These are phyloP conservation scores for Epistrophe eligans DNA, from an alignment of 2,888 invertebrate genomes.

Conservation along the genomic window DNA sequence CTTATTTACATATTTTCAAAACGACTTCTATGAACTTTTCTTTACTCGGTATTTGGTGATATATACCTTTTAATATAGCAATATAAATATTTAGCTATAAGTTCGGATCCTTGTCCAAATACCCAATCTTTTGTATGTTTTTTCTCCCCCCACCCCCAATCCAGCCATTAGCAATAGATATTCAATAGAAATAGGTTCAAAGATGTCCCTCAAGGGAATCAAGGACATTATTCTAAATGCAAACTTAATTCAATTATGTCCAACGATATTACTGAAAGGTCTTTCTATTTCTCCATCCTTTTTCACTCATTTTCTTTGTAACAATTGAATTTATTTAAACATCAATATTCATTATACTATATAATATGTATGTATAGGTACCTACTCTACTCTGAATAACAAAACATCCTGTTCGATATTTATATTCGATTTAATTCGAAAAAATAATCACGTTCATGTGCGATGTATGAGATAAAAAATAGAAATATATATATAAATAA, in stretches of 20 bases:
- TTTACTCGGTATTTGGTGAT: too few species aligned
- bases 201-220: neutral
- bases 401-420: conserved; percentile 60
- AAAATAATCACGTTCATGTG: conserved; percentile 66
- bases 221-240: conserved; percentile 1
- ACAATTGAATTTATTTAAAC: conserved; percentile 24
- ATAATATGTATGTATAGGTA: too few species aligned
- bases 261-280: neutral
- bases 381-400: conserved; percentile 6
- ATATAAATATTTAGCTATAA: too few species aligned
- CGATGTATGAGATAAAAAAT: conserved; percentile 45
- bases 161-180: too few species aligned
- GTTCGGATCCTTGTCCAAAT: too few species aligned
- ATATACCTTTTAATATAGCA: too few species aligned
- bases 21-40: too few species aligned
- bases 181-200: too few species aligned
- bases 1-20: too few species aligned
- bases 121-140: too few species aligned
- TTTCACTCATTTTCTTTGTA: neutral
- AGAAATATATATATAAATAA: conserved; percentile 3
- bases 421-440: neutral
- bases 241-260: conserved; percentile 1
- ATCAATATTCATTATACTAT: conserved; percentile 21
- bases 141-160: too few species aligned
- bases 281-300: neutral